Base-by-base conservation (phyloP, 2,888 invertebrate species). In the Nipponacmea schrenckii region DNA sequence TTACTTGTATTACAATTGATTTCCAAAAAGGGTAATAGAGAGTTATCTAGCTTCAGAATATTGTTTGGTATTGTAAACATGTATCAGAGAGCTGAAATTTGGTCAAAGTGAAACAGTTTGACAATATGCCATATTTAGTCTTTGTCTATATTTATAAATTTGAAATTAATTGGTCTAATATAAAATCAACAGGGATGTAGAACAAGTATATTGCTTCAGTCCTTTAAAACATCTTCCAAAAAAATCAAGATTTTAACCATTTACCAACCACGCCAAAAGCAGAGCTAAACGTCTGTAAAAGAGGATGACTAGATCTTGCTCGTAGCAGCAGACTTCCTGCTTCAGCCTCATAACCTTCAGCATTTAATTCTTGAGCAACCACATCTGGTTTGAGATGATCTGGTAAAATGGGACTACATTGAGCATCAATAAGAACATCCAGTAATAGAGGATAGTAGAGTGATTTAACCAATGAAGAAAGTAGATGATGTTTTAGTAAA, bases 231-330 rank as follows among this genome's bases (percentile, higher is more conserved):
- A 39, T 39, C 39, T 39, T 39, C 39, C 20, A 15, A 8, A n/a
- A 62, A 7, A 17, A 67, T 74, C 70, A 72, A 66, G 73, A 70
- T 66, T 82, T 83, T 44, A 85, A 78, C 84, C 83, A 84, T 71
- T 81, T 79, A n/a, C 76, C 70, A 15, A 83, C 63, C 24, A 81
- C 76, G 17, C 78, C 77, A 15, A 85, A 67, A 31, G 86, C 86
- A 24, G 85, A 78, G 66, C 82, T 82, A 75, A 87, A 85, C 4
- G 85, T 87, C 64, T 83, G 81, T 7, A 87, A 75, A 67, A 80
- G 24, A 7, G 83, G 78, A 74, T 84, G 86, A 26, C 81, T 79
- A 15, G 85, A 79, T 69, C 80, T 79, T n/a, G 81, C 79, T 69
- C 81, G 81, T 63, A 84, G 71, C 56, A 83, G 68, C 45, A 88